phyloP scores from a whole-genome alignment of 1,140 invertebrate genomes.

The Pseudachorutes palmiensis region DNA sequence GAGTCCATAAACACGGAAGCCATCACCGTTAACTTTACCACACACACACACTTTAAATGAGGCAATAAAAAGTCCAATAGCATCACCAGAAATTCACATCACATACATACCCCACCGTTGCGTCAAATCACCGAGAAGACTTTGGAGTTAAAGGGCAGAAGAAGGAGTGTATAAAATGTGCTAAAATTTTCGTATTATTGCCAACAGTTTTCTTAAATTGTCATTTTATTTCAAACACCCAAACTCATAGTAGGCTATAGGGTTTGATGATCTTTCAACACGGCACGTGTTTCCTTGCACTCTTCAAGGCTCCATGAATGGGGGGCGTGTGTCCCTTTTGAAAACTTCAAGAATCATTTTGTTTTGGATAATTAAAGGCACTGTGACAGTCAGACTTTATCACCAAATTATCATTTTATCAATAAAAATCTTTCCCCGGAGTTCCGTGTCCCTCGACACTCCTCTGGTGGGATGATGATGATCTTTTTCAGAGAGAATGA shows the following conservation, averaged over 20 bases:
- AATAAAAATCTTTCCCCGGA: slow-evolving; percentile 1
- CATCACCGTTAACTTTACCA: not conserved
- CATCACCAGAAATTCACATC: slow-evolving; percentile 6
- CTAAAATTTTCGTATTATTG: too few species aligned
- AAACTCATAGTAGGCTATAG: too few species aligned
- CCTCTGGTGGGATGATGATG: not conserved
- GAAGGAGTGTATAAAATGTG: too few species aligned
- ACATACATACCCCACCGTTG: not conserved
- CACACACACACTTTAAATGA: slow-evolving; percentile 1
- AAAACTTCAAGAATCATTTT: not conserved
- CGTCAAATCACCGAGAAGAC: too few species aligned
- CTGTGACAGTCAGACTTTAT: not conserved
- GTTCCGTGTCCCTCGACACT: not conserved
- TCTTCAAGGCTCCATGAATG: too few species aligned
- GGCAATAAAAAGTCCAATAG: slow-evolving; percentile 8
- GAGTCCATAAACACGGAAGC: not conserved
- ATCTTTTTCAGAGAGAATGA: not conserved
- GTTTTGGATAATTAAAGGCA: slow-evolving; percentile 5
- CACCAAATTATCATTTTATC: slow-evolving; percentile 11
- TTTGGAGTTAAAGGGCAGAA: too few species aligned
- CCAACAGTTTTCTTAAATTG: too few species aligned
- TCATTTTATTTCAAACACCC: too few species aligned
- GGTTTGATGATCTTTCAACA: not conserved
- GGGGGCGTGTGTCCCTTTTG: too few species aligned
- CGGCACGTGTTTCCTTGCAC: too few species aligned